Evolutionary conservation across 2,888 invertebrate species (phyloP), one percentile per base, ranked within the genome.

Genomic region (Cerceris rybyensis): DNA sequence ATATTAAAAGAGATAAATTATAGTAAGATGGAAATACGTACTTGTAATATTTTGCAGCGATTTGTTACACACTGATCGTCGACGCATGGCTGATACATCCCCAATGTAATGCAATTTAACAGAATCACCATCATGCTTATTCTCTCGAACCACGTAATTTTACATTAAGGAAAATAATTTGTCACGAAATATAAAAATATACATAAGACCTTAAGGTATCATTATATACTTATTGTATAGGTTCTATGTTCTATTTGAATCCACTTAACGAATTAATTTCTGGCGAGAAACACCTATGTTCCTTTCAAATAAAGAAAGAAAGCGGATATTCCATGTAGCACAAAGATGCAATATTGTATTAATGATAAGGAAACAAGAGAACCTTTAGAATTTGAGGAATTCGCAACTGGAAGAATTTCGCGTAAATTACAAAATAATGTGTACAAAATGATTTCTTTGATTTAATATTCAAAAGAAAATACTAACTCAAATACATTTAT

Each of bases 1-100:
- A 8, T 17, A 28, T 46, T 46, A 46, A 14, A 42, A 7, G 14
- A 9, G 16, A 46, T 8, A n/a, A 9, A 8, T 9, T 7, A 7
- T n/a, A 9, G 9, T 11, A 49, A 17, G 1, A 28, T 49, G 46
- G 60, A 14, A n/a, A 7, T 78, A 84, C 86, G 94, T 93, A 98
- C 98, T 96, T 98, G 97, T 91, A 98, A 93, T 93, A 98, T 97
- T 93, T 97, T 96, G 94, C 98, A 98, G 91, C 98, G 95, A 93
- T 96, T 97, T 87, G 96, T 96, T 81, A 95, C 94, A 93, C 99
- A 99, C 88, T 96, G 95, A 90, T 98, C 97, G 93, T 98, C 99
- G 89, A 97, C 97, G 93, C 99, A 99, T 39, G 99, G 99, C 93
- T 99, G 98, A 93, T 99, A 99, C 99, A 99, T 99, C 79, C 99